Percentiles rank a stretch among this genome's conserved stretches.
These are phyloP conservation scores for Erythrolamprus reginae DNA, from an alignment of 2,113 vertebrate species.

Conservation along the genomic window DNA sequence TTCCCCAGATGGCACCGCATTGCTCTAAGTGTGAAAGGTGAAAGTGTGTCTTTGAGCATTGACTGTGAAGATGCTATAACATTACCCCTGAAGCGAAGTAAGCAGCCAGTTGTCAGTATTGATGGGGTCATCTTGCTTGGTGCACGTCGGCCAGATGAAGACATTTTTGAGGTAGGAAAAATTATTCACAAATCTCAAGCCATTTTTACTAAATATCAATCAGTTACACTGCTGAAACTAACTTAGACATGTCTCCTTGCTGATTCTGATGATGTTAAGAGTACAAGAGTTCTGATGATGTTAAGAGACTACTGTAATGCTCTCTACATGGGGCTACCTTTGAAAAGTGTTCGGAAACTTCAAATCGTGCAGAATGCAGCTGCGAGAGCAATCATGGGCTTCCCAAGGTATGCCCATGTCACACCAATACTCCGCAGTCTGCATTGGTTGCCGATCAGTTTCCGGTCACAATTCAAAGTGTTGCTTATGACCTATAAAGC, in stretches of 20 bases:
- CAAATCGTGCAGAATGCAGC: no score
- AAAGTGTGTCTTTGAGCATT: slow-evolving; percentile 72
- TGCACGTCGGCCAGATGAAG: slow-evolving; percentile 74
- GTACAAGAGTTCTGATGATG: no score
- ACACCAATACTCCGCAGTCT: no score
- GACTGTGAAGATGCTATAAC: slow-evolving; percentile 78
- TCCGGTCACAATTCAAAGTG: no score
- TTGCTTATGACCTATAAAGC: no score
- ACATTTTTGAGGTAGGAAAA: slow-evolving; percentile 79
- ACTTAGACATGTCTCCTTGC: neutral
- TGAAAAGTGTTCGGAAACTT: no score
- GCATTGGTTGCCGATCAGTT: no score
- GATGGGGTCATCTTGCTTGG: slow-evolving; percentile 81
- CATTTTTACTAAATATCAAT: neutral
- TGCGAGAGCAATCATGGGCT: no score
- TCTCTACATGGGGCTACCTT: no score
- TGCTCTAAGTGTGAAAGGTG: slow-evolving; percentile 76
- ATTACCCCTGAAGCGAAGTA: slow-evolving; percentile 65
- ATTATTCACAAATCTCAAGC: neutral
- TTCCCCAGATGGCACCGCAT: slow-evolving; percentile 85
- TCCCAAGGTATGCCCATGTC: no score
- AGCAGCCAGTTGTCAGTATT: slow-evolving; percentile 69
- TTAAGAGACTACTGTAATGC: no score
- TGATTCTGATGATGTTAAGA: neutral
- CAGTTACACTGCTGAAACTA: neutral